Evolutionary conservation across 2,888 invertebrate species (phyloP), one percentile per base, ranked within the genome.

Genomic region (Drosophila sordidapex): DNA sequence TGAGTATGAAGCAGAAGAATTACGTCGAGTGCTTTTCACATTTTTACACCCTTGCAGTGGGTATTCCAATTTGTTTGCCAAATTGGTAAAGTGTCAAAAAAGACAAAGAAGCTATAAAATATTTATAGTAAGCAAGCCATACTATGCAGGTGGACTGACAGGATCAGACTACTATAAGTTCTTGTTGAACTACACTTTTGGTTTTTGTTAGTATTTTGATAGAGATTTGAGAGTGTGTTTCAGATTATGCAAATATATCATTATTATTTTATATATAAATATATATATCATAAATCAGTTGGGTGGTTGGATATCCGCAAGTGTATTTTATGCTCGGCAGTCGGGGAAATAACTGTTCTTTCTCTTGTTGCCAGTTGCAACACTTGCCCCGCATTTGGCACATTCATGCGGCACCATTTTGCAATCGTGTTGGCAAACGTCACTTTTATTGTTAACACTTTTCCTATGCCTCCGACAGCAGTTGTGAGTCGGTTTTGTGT

Each of bases 391-490:
- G 13, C 57, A 40, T 49, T 58, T 56, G 54, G 35, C 31, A 38
- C 67, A 48, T 48, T 53, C 46, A 21, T 49, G 38, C 21, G 48
- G 61, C 68, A 49, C 13, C 11, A 29, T 46, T 49, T 46, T 49
- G n/a, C 52, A 33, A 38, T 38, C 66, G n/a, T 54, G n/a, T 67
- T 58, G 57, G 38, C 46, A 60, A 70, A 70, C 53, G 49, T 40
- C 53, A 49, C 10, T 83, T 74, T 62, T 78, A 69, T 63, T 66
- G 79, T 81, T 65, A 70, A 79, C 74, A 82, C 82, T 74, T 51
- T 57, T 63, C 13, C 43, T 52, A 31, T 36, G 31, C 18, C 33
- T n/a, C 29, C 35, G 49, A 27, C 33, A 25, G 21, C 13, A 33
- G 7, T 31, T 21, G 7, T 27, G 54, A 36, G 27, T 13, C 11